A percentile compares a stretch with the other conserved stretches of the same genome.
These are phyloP conservation scores for Gasteruption jaculator DNA, from an alignment of 2,888 invertebrate species.

Conservation along the genomic window DNA sequence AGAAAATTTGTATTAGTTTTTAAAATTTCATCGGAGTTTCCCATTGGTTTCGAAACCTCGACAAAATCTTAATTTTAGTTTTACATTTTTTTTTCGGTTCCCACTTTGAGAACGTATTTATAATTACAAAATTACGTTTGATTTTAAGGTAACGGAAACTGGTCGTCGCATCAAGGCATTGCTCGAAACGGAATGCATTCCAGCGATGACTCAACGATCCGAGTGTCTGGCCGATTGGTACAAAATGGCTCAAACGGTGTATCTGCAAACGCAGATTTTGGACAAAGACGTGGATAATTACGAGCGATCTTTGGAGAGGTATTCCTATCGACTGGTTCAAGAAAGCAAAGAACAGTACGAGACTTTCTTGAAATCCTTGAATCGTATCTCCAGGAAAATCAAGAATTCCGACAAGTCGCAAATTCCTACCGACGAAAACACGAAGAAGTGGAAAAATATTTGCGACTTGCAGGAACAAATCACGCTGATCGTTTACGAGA, in stretches of 20 bases:
- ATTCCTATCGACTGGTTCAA: conserved; percentile 44
- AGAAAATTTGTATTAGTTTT: no score
- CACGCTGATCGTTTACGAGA: conserved; percentile 33
- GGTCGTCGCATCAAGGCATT: conserved; percentile 68
- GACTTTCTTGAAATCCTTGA: conserved; percentile 32
- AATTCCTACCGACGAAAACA: conserved; percentile 32
- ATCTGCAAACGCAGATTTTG: conserved; percentile 76
- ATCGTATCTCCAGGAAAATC: conserved; percentile 34
- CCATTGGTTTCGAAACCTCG: no score
- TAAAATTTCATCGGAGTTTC: no score
- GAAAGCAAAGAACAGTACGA: conserved; percentile 44
- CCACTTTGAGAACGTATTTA: no score
- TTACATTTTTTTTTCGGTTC: no score
- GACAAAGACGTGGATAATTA: conserved; percentile 66
- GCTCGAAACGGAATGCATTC: conserved; percentile 66
- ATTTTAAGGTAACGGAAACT: conserved; percentile 68
- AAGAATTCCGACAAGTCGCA: conserved; percentile 30
- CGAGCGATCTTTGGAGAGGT: conserved; percentile 53
- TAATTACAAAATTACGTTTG: conserved; percentile 1
- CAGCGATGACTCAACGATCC: conserved; percentile 71
- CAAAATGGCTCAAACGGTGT: conserved; percentile 83
- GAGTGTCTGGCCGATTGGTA: conserved; percentile 83
- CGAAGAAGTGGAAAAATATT: conserved; percentile 40
- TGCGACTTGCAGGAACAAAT: conserved; percentile 40
- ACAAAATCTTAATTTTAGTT: no score